phyloP scores from a whole-genome alignment of 1,140 invertebrate species.

The Anastatus disparis region DNA sequence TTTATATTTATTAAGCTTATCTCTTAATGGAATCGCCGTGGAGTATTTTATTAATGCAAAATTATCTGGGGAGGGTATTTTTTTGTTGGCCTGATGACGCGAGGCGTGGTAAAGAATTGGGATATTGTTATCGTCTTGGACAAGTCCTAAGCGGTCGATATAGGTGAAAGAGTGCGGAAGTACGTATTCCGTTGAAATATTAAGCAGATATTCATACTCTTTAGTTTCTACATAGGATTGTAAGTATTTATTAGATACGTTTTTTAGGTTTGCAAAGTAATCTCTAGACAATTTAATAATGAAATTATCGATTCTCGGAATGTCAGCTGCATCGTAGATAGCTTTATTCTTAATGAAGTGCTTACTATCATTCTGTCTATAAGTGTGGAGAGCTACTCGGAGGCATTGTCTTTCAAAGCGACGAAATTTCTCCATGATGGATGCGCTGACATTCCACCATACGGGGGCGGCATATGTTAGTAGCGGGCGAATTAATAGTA shows the following conservation, averaged over 20 bases:
- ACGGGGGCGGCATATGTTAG: constrained; percentile 35
- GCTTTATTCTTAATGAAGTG: background rate
- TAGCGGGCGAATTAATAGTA: constrained; percentile 38
- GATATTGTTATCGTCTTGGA: no score
- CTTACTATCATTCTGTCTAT: background rate
- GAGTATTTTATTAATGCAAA: no score
- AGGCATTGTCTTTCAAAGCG: background rate
- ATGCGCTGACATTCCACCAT: constrained; percentile 36
- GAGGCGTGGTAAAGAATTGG: no score
- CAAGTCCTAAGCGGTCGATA: no score
- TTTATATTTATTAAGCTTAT: no score
- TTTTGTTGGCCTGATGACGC: no score
- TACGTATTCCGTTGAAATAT: no score
- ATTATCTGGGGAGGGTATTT: no score
- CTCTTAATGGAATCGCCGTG: no score
- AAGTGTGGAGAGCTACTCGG: background rate
- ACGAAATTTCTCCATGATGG: background rate
- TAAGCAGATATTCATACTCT: no score
- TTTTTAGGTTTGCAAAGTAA: background rate
- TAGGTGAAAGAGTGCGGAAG: no score
- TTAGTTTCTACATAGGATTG: background rate
- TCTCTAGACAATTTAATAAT: constrained; percentile 19
- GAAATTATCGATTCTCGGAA: constrained; percentile 22
- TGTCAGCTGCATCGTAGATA: constrained; percentile 5
- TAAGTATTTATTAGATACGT: constrained; percentile 5